Conservation (phyloP, 1,140 invertebrate genomes). For the Microplitis demolitor region DNA sequence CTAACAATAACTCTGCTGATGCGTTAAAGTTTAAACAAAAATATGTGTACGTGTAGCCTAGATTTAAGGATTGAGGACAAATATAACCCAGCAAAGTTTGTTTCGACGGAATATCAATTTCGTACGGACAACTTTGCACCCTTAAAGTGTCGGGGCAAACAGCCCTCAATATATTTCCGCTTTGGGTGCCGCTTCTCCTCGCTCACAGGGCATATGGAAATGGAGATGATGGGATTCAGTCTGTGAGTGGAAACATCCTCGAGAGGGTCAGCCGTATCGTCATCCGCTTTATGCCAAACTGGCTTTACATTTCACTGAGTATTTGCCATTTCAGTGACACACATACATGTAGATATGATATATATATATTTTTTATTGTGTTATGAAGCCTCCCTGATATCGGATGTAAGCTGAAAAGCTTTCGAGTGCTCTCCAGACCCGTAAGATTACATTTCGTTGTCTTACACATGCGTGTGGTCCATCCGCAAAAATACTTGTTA, state of each 20-base stretch:
- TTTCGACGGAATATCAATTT: conserved; percentile 51
- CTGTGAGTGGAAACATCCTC: conserved; percentile 34
- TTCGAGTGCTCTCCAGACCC: not conserved
- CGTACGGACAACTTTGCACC: conserved; percentile 41
- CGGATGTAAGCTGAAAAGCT: conserved; percentile 16
- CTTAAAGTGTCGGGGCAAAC: conserved; percentile 6
- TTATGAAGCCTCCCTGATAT: not conserved
- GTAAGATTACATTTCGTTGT: not conserved
- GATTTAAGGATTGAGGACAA: not conserved
- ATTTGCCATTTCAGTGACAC: conserved; percentile 11
- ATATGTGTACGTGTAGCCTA: not conserved
- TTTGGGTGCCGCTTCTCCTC: not conserved
- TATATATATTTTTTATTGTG: not conserved
- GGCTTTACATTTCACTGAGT: conserved; percentile 13
- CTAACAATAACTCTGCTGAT: too few relatives aligned
- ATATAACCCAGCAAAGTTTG: not conserved
- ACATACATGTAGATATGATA: conserved; percentile 19
- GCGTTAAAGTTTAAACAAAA: too few relatives aligned
- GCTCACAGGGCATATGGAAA: conserved; percentile 47
- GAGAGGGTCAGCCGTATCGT: conserved; percentile 21
- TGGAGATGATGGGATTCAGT: conserved; percentile 36
- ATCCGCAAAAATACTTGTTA: not conserved
- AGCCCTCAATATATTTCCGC: conserved; percentile 12
- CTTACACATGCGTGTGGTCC: not conserved
- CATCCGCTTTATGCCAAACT: conserved; percentile 27